phyloP scores from a whole-genome alignment of 1,140 invertebrate species.

The Drosophila littoralis region DNA sequence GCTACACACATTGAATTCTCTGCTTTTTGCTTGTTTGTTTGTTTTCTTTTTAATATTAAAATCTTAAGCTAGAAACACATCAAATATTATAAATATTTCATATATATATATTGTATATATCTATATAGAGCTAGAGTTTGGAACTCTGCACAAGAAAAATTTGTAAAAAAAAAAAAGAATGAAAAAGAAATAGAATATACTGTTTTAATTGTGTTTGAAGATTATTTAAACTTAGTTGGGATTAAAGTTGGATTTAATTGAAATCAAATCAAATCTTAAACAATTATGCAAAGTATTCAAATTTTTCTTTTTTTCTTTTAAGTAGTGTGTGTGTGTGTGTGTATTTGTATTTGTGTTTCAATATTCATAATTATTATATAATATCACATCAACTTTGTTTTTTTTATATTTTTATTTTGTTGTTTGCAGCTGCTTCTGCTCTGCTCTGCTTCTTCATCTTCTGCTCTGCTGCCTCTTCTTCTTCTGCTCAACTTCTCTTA shows the following conservation, averaged over 20 bases:
- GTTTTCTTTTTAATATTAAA: conserved; percentile 68
- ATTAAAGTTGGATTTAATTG: not conserved
- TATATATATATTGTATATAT: conserved; percentile 56
- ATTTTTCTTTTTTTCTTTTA: conserved; percentile 9
- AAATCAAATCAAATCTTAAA: conserved; percentile 33
- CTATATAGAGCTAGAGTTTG: conserved; percentile 63
- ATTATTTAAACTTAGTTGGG: conserved; percentile 7
- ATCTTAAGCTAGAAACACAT: conserved; percentile 78
- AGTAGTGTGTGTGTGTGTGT: conserved; percentile 39
- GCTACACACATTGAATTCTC: conserved; percentile 60
- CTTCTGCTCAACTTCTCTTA: conserved; percentile 28
- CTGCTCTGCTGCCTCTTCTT: conserved; percentile 38
- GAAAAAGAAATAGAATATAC: conserved; percentile 51
- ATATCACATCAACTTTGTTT: conserved; percentile 84
- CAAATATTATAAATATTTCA: conserved; percentile 74
- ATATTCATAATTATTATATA: conserved; percentile 81
- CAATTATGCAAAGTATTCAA: conserved; percentile 26
- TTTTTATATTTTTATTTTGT: conserved; percentile 57
- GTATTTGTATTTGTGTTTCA: conserved; percentile 49
- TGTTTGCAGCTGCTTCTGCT: conserved; percentile 32
- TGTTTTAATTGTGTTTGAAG: conserved; percentile 34
- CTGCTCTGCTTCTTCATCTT: conserved; percentile 43
- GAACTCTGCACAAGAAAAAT: conserved; percentile 54
- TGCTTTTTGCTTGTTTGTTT: conserved; percentile 27
- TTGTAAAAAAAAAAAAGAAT: conserved; percentile 21